Base-by-base conservation (phyloP, 1,140 invertebrate genomes). In the Archegozetes longisetosus region DNA sequence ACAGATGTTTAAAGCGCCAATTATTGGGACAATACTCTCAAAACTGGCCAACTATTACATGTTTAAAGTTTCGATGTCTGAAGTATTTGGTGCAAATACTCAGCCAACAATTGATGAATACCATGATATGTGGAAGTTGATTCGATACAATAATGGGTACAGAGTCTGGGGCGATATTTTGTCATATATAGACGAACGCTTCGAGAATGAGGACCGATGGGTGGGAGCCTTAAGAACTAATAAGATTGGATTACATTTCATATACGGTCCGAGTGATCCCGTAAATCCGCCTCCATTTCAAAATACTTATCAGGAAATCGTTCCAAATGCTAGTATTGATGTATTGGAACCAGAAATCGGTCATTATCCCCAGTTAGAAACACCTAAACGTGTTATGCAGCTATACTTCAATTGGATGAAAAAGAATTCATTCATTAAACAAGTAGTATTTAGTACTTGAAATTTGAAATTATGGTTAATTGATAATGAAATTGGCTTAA, bases 261-360 rank as follows among this genome's bases (percentile, higher is more conserved):
- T 72, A 22, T 71, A 71, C 63, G 70, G 71, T 9, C 68, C 70
- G 24, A 62, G 62, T 27, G 70, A 71, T 67, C 68, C 70, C 27
- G 63, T 71, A 6, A 70, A 70, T 63, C 69, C 66, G 53, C 52
- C 62, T 12, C 40, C 55, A 25, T 71, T 71, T 64, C 58, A 62
- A 20, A 52, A 63, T 14, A 59, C 61, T 49, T 69, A 68, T 61
- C 65, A 64, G 64, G 65, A 65, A 58, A 57, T 62, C 48, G 55
- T 64, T 12, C 59, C 58, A 0, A 57, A 57, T 32, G 46, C 50
- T 13, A 52, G 23, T 26, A 32, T 66, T 24, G 57, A 54, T 26
- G 49, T 58, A 14, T 28, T 66, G 26, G n/a, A n/a, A n/a, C 9
- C 22, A 20, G 53, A 65, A 17, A 64, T 65, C 32, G 63, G 66